Evolutionary conservation across 2,888 invertebrate genomes (phyloP).

Genomic region (Chloroclystis v-ata): DNA sequence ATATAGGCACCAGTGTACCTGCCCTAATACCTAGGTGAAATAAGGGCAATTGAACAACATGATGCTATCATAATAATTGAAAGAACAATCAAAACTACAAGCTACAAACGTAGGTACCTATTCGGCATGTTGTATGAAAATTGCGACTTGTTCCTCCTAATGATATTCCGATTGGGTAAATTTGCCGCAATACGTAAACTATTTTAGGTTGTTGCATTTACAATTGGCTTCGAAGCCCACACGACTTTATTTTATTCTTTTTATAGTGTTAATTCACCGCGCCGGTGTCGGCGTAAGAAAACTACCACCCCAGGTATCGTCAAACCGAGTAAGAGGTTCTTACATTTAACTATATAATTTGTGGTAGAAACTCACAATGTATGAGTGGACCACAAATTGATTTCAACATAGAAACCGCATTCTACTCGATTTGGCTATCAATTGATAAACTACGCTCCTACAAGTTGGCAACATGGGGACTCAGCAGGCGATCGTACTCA

Average conservation of each 20-base stretch:
- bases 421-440: constrained; percentile 22
- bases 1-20: too few species aligned
- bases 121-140: constrained; percentile 28
- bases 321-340: too few species aligned
- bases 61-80: too few species aligned
- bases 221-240: constrained; percentile 28
- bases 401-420: constrained; percentile 17
- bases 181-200: constrained; percentile 20
- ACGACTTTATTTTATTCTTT: constrained; percentile 28
- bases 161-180: constrained; percentile 40
- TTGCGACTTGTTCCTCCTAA: constrained; percentile 54
- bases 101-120: too few species aligned
- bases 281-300: too few species aligned
- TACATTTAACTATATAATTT: too few species aligned
- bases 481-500: constrained; percentile 66
- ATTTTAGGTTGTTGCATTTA: constrained; percentile 29
- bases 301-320: too few species aligned
- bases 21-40: too few species aligned
- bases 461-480: constrained; percentile 53
- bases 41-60: too few species aligned
- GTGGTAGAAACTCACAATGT: not conserved
- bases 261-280: too few species aligned
- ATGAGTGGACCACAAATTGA: constrained; percentile 7
- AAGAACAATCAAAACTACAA: not conserved
- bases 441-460: constrained; percentile 28